Evolutionary conservation across 2,113 vertebrate genomes (phyloP).

Genomic region (Nothocercus nigrocapillus): DNA sequence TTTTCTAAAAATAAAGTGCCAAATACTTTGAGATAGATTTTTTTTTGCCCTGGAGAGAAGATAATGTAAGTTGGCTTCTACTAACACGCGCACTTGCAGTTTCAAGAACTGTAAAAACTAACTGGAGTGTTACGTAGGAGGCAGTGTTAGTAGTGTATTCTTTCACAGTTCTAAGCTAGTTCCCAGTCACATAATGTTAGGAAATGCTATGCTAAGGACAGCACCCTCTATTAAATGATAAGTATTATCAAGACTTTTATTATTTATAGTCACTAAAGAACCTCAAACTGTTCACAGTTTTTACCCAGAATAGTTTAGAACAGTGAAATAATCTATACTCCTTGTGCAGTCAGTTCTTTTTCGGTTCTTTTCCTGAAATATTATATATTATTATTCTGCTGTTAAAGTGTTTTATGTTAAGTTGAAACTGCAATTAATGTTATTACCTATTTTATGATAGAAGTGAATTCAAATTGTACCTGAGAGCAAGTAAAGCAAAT

Average conservation of each 20-base stretch:
- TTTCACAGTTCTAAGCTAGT: neutral
- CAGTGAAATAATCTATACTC: neutral
- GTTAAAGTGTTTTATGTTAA: neutral
- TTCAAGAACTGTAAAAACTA: neutral
- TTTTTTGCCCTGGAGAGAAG: neutral
- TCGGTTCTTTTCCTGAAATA: neutral
- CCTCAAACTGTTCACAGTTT: neutral
- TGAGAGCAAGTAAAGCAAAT: neutral
- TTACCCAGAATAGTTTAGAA: neutral
- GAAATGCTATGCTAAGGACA: neutral
- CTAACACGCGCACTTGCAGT: neutral
- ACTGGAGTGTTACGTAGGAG: neutral
- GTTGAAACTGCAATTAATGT: neutral
- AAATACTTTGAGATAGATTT: neutral
- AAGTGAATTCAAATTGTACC: neutral
- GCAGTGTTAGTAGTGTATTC: neutral
- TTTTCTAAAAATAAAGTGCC: neutral
- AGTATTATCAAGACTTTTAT: neutral
- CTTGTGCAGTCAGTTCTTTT: fast-evolving
- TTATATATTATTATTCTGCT: neutral
- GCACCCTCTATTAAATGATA: neutral
- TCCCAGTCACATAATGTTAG: neutral
- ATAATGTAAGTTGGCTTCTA: neutral
- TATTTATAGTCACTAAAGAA: neutral
- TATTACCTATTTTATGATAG: neutral